Conservation (phyloP, 2,888 invertebrate genomes). For the Conistra vaccinii region DNA sequence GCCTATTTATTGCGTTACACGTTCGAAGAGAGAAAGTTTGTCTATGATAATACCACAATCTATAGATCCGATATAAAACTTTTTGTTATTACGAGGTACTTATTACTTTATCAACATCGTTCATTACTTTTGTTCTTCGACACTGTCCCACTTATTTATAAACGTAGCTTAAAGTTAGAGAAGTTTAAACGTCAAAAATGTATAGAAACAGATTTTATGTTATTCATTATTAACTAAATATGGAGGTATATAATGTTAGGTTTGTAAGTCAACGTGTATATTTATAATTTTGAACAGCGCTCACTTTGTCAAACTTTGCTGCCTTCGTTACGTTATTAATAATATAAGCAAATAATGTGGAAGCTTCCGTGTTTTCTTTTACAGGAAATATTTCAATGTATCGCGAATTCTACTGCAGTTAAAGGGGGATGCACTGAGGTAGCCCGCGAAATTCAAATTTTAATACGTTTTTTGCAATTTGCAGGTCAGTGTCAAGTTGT, state of each 20-base stretch:
- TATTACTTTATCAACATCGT: conserved; percentile 29
- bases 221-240: neutral
- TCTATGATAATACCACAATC: conserved; percentile 29
- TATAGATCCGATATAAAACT: conserved; percentile 32
- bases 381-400: neutral
- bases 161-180: neutral
- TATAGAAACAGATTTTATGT: neutral
- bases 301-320: conserved; percentile 32
- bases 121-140: conserved; percentile 27
- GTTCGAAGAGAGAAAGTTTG: conserved; percentile 35
- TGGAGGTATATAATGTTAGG: neutral
- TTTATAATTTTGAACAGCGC: conserved; percentile 31
- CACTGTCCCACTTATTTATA: neutral
- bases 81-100: conserved; percentile 23
- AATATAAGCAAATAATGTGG: conserved; percentile 20
- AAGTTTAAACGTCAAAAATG: neutral
- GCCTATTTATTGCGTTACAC: conserved; percentile 28
- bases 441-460: too few relatives aligned
- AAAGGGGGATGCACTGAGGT: too few relatives aligned
- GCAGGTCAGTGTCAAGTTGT: too few relatives aligned
- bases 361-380: conserved; percentile 7
- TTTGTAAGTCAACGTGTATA: too few relatives aligned
- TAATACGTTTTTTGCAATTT: too few relatives aligned
- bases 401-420: neutral
- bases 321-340: conserved; percentile 23